A percentile compares a stretch with the other conserved stretches of the same genome.
These are phyloP conservation scores for Agrypnus murinus DNA, from an alignment of 2,888 invertebrate genomes.

Conservation along the genomic window DNA sequence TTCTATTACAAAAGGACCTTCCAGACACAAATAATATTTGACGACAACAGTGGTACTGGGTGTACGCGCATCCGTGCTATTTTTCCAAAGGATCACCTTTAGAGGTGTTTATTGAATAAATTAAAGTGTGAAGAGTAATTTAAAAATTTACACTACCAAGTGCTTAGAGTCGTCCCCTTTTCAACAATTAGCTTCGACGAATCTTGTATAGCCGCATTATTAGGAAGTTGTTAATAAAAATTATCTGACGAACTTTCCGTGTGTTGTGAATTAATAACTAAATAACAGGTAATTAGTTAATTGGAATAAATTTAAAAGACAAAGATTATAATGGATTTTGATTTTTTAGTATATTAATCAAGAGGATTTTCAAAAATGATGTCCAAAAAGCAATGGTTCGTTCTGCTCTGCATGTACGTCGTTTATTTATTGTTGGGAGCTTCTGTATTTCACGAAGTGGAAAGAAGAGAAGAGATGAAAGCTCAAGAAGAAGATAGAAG, in stretches of 20 bases:
- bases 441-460: constrained; percentile 89
- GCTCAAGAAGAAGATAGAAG: constrained; percentile 75
- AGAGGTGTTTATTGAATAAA: constrained; percentile 17
- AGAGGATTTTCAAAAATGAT: constrained; percentile 75
- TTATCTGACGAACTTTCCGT: constrained; percentile 29
- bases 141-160: background rate
- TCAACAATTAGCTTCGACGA: constrained; percentile 9
- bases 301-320: too few relatives aligned
- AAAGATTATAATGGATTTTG: background rate
- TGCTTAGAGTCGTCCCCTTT: constrained; percentile 1
- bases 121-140: constrained; percentile 14
- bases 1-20: constrained; percentile 62
- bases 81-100: constrained; percentile 4
- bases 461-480: constrained; percentile 81
- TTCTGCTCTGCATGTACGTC: constrained; percentile 76
- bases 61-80: constrained; percentile 33
- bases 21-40: constrained; percentile 53
- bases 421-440: constrained; percentile 87
- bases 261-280: constrained; percentile 3
- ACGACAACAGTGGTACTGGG: constrained; percentile 25
- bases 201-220: constrained; percentile 10
- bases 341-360: background rate
- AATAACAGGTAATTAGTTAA: constrained; percentile 30
- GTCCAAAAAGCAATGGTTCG: constrained; percentile 87
- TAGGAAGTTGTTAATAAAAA: constrained; percentile 35